Conservation (phyloP, 2,888 invertebrate species). For the Chymomyza procnemis region DNA sequence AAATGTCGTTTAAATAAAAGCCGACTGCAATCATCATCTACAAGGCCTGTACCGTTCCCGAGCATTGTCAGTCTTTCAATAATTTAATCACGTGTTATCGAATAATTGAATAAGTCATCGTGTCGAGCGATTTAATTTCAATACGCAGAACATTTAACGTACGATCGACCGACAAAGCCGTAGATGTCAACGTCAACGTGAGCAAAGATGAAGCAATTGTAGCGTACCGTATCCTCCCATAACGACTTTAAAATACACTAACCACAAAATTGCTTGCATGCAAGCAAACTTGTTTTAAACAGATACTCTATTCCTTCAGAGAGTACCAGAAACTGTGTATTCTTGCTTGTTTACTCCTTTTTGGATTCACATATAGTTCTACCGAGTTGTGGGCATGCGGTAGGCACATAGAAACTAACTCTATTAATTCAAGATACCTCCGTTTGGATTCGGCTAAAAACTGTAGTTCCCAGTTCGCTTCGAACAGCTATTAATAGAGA, state of each 20-base stretch:
- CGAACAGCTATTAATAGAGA: too few relatives aligned
- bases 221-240: background rate
- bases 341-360: too few relatives aligned
- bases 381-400: too few relatives aligned
- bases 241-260: background rate
- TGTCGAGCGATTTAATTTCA: slow-evolving; percentile 69
- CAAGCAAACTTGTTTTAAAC: too few relatives aligned
- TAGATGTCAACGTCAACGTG: background rate
- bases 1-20: background rate
- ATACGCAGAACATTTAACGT: slow-evolving; percentile 65
- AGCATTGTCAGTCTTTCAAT: slow-evolving; percentile 47
- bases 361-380: too few relatives aligned
- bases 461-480: too few relatives aligned
- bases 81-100: slow-evolving; percentile 71
- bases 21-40: background rate
- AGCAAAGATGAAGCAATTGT: background rate
- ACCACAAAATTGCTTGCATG: too few relatives aligned
- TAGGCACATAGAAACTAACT: too few relatives aligned
- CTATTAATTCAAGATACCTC: too few relatives aligned
- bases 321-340: too few relatives aligned
- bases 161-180: slow-evolving; percentile 17
- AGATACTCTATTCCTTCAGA: too few relatives aligned
- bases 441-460: too few relatives aligned
- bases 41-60: background rate
- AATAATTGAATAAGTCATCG: slow-evolving; percentile 72